Percentiles rank a stretch among this genome's conserved stretches.
phyloP scores from a whole-genome alignment of 2,113 vertebrate species.

The Athene noctua region DNA sequence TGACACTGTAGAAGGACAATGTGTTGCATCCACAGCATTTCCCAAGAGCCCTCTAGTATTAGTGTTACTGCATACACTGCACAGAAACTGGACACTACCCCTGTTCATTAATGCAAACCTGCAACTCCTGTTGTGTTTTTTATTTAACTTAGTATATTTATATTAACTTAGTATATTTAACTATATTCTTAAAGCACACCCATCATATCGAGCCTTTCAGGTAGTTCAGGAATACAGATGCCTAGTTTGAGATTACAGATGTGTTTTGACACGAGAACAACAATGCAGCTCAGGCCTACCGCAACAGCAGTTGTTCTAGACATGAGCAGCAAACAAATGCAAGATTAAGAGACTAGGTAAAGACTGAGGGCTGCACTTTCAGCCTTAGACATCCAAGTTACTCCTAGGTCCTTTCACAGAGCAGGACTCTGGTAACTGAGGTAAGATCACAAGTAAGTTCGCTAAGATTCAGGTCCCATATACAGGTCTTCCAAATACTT shows the following conservation, averaged over 20 bases:
- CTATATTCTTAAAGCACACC: background rate
- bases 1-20: background rate
- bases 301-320: background rate
- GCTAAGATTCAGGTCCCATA: background rate
- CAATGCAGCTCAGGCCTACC: accelerated
- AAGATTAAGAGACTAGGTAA: background rate
- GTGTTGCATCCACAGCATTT: background rate
- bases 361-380: background rate
- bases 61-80: background rate
- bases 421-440: background rate
- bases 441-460: background rate
- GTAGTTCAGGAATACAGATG: background rate
- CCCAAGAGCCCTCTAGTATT: background rate
- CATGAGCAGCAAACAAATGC: background rate
- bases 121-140: background rate
- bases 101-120: background rate
- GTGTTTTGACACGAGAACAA: background rate
- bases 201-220: background rate
- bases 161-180: no score
- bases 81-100: background rate
- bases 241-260: background rate
- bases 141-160: background rate
- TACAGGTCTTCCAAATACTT: background rate
- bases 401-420: background rate
- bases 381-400: background rate